These are phyloP conservation scores for Anaspis maculata DNA, from an alignment of 2,888 invertebrate genomes.

Conservation along the genomic window DNA sequence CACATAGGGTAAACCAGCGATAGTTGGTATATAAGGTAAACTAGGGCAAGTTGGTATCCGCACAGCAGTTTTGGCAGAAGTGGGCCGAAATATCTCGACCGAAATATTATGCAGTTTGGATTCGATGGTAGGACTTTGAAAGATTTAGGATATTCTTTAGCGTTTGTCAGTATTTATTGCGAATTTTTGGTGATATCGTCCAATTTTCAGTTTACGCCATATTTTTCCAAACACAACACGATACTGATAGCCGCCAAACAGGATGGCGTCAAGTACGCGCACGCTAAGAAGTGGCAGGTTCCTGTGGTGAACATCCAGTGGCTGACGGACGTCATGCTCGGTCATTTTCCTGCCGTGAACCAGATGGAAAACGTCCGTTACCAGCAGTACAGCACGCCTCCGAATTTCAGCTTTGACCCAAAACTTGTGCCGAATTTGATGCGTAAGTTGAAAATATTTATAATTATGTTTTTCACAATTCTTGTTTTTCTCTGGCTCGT, in stretches of 20 bases:
- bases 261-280: conserved; percentile 80
- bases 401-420: conserved; percentile 76
- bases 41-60: too few relatives aligned
- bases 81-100: too few relatives aligned
- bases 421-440: conserved; percentile 79
- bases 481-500: conserved; percentile 6
- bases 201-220: conserved; percentile 57
- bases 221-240: conserved; percentile 72
- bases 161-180: too few relatives aligned
- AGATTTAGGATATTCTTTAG: too few relatives aligned
- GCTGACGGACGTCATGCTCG: conserved; percentile 87
- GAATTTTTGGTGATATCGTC: too few relatives aligned
- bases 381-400: conserved; percentile 73
- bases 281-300: conserved; percentile 87
- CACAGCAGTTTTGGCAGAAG: too few relatives aligned
- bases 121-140: too few relatives aligned
- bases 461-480: conserved; percentile 5
- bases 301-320: conserved; percentile 89
- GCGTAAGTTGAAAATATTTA: conserved; percentile 54
- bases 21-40: too few relatives aligned
- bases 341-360: conserved; percentile 73
- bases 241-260: conserved; percentile 69
- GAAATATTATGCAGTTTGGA: too few relatives aligned
- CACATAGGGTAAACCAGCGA: too few relatives aligned
- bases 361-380: conserved; percentile 79